These are phyloP conservation scores for Danaus plexippus DNA, from an alignment of 1,140 invertebrate genomes.

Conservation along the genomic window DNA sequence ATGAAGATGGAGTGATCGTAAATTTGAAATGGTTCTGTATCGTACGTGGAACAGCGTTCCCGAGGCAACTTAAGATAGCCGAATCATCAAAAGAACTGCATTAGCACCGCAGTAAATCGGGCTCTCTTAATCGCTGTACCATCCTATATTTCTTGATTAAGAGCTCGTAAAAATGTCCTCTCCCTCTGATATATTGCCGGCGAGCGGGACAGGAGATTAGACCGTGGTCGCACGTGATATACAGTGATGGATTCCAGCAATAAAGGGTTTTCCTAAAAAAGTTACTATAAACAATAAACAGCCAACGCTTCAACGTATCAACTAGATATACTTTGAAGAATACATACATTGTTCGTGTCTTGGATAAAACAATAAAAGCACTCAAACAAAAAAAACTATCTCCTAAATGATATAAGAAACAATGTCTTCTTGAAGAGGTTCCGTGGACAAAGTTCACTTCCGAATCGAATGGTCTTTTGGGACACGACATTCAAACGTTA, in stretches of 20 bases:
- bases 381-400: no score
- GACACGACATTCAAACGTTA: constrained; percentile 12
- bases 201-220: constrained; percentile 58
- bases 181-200: constrained; percentile 50
- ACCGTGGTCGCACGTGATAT: constrained; percentile 30
- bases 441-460: no score
- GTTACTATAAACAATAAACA: not conserved
- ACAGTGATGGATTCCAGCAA: constrained; percentile 24
- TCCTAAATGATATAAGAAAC: no score
- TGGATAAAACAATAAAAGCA: no score
- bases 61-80: no score
- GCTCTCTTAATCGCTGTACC: constrained; percentile 56
- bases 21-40: no score
- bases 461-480: constrained; percentile 14
- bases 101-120: constrained; percentile 54
- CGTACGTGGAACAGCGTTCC: no score
- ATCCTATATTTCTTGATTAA: constrained; percentile 71
- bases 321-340: no score
- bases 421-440: no score
- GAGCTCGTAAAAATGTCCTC: constrained; percentile 68
- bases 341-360: no score
- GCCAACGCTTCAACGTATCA: not conserved
- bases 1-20: no score
- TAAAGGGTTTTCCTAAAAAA: not conserved
- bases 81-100: constrained; percentile 51